phyloP scores from a whole-genome alignment of 2,888 invertebrate genomes.

The Polydrusus tereticollis region DNA sequence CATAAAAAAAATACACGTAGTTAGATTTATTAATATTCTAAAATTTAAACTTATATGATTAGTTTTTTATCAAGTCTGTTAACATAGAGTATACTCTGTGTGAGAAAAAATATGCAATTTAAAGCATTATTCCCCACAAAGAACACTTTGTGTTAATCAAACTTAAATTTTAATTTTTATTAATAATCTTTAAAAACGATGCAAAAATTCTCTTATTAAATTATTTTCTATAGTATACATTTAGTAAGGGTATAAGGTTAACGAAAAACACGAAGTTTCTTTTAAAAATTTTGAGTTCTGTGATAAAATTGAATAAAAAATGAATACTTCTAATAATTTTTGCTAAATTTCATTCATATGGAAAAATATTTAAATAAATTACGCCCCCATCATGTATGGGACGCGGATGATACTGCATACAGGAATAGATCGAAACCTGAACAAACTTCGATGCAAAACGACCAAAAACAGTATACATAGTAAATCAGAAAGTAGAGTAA shows the following conservation, averaged over 20 bases:
- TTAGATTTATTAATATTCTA: constrained; percentile 16
- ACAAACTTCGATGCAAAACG: too few relatives aligned
- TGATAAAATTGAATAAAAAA: too few relatives aligned
- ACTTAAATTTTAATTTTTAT: neutral
- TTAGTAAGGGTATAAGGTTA: constrained; percentile 31
- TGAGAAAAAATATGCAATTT: neutral
- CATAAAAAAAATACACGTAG: constrained; percentile 34
- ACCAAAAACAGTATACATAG: too few relatives aligned
- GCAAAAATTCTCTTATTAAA: constrained; percentile 26
- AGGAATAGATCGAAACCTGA: too few relatives aligned
- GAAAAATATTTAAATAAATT: too few relatives aligned
- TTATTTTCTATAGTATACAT: constrained; percentile 43
- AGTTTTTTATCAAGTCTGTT: neutral
- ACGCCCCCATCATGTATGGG: too few relatives aligned
- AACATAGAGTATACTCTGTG: neutral
- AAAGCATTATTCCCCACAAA: neutral
- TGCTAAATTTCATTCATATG: neutral
- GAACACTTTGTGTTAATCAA: neutral
- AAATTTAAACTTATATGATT: neutral
- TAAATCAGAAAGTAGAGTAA: too few relatives aligned
- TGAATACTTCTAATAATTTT: neutral
- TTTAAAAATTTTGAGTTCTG: neutral
- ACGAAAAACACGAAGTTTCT: neutral
- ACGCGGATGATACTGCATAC: too few relatives aligned
- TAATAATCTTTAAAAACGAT: constrained; percentile 8